Base-by-base conservation (phyloP, 2,888 invertebrate species). In the Pachydiplax longipennis region DNA sequence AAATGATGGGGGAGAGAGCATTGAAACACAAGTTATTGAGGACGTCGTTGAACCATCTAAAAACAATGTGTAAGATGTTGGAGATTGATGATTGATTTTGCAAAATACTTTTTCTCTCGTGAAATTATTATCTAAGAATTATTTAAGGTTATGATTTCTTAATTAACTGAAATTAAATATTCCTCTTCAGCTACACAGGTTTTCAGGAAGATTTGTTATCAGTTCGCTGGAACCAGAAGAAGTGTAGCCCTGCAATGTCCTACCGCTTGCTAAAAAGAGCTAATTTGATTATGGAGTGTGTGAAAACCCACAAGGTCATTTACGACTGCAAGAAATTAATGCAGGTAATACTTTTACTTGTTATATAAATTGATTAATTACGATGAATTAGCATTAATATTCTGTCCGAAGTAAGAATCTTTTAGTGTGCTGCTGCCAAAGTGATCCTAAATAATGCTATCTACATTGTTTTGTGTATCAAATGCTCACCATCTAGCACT, bases 241-340 rank as follows among this genome's bases (percentile, higher is more conserved):
- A 92, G 90, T 92, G 91, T 83, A 91, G 92, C 0, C 92, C 93
- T 15, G 93, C 92, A 91, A 92, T 94, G 12, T 94, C 95, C 0
- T 94, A 95, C 73, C 93, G 95, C 91, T 93, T 95, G 58, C 91
- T 95, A 15, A 94, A 94, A 81, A 94, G 97, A 90, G 95, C 95
- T n/a, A 95, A 96, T 92, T 94, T 95, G 91, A 95, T 97, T 91
- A 94, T 97, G 25, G 95, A 95, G 91, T 94, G 95, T 13, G 94
- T 97, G 0, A 95, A 95, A 91, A 94, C 95, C 90, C 94, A 95
- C 80, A 95, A 95, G 92, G 94, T 97, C 4, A 94, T 97, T 37
- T 95, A 95, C 90, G 95, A 95, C 92, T 93, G 94, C 0, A 92
- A 93, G 3, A 94, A 95, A 91, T 91, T 96, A 35, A 93, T 94